Evolutionary conservation across 92 coral and sea anemone species (phyloP), one percentile per base, ranked within the genome.

Genomic region (Nematostella vectensis): DNA sequence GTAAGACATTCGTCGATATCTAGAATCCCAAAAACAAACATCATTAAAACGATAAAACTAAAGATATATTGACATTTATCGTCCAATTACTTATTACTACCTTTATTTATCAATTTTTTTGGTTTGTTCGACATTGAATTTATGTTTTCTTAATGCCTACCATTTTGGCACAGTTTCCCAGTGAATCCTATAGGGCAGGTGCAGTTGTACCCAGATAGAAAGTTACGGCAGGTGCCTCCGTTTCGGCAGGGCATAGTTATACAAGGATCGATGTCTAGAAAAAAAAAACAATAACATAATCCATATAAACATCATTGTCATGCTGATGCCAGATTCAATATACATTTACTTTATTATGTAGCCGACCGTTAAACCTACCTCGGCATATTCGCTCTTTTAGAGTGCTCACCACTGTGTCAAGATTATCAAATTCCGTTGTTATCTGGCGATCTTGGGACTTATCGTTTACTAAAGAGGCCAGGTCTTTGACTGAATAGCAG

Each of bases 151-250:
- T n/a, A n/a, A 22, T 45, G 18, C 51, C 12, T 21, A 67, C 73
- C 55, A 11, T 27, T 27, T 31, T 67, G 26, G 12, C 73, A 67
- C 4, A 24, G 48, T 2, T 10, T 47, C 25, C 73, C 73, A 2
- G 55, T 61, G 38, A 18, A 53, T 8, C 62, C 70, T 6, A 26
- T 3, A 27, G 70, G 25, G 61, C 70, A 64, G 25, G 39, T 50
- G 23, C 70, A 64, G 1, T 2, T n/a, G 37, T 64, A 50, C 18
- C 61, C 53, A 23, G 8, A 33, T 10, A 22, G 31, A 2, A 31
- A 13, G 8, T 36, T 20, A 11, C n/a, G 22, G 24, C 70, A 64
- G 0, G 61, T 45, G 4, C 51, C 26, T 3, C 70, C 70, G 22
- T 64, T 53, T 2, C 20, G 27, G 33, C 70, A 64, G 6, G 70